Conservation (phyloP, 1,140 invertebrate genomes). For the Manduca sexta region DNA sequence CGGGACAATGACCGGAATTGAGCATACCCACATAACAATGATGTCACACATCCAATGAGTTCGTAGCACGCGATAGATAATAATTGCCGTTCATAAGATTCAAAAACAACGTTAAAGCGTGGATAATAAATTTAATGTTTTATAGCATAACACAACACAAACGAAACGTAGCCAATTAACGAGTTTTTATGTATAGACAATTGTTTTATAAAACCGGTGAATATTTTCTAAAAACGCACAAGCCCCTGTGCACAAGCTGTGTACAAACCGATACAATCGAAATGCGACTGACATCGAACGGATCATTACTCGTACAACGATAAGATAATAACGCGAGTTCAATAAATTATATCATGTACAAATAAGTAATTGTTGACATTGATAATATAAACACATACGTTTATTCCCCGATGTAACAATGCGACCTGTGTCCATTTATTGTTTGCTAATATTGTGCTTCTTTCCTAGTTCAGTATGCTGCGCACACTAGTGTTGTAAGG, state of each 20-base stretch:
- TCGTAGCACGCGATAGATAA: conserved; percentile 5
- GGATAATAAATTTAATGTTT: conserved; percentile 3
- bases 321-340: conserved; percentile 58
- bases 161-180: conserved; percentile 16
- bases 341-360: conserved; percentile 46
- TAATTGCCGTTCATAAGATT: conserved; percentile 7
- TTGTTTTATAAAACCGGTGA: background rate
- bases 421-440: conserved; percentile 12
- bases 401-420: conserved; percentile 16
- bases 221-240: conserved; percentile 1
- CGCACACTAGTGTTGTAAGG: conserved; percentile 11
- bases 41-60: conserved; percentile 13
- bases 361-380: conserved; percentile 10
- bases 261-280: conserved; percentile 3
- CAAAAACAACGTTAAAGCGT: conserved; percentile 11
- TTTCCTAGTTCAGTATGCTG: conserved; percentile 12
- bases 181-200: background rate
- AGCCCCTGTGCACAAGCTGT: background rate
- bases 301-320: conserved; percentile 47
- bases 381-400: conserved; percentile 5
- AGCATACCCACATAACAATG: conserved; percentile 8
- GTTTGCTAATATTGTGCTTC: conserved; percentile 14
- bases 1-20: conserved; percentile 9
- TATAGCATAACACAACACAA: conserved; percentile 7
- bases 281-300: conserved; percentile 22